Conservation (phyloP, 2,113 vertebrate species). For the Panthera uncia region DNA sequence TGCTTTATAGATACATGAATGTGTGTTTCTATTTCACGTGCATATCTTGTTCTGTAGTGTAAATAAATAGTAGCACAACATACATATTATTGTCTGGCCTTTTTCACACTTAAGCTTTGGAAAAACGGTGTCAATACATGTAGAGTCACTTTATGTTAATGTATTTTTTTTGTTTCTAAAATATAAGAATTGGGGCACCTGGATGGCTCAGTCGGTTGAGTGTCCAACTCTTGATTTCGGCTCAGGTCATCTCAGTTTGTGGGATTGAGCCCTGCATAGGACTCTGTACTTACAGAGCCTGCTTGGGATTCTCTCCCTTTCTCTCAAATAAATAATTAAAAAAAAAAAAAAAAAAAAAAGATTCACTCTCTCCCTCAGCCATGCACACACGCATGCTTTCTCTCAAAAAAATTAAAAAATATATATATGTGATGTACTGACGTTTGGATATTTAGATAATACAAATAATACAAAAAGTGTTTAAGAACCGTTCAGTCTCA, state of each 20-base stretch:
- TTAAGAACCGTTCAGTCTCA: background rate
- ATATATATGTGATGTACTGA: background rate
- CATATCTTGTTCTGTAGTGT: background rate
- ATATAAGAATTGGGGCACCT: background rate
- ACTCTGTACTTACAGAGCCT: no score
- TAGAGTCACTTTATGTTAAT: conserved; percentile 3
- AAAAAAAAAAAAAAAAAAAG: no score
- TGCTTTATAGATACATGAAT: background rate
- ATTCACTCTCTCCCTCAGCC: no score
- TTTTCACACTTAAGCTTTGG: background rate
- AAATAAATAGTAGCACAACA: background rate
- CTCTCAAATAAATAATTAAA: no score
- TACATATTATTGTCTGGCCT: background rate
- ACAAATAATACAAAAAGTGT: background rate
- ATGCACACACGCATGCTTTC: no score
- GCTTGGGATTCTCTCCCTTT: no score
- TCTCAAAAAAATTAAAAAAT: background rate
- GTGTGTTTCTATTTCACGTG: background rate
- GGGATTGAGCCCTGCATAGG: no score
- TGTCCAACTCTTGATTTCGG: no score
- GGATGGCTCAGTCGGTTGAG: no score
- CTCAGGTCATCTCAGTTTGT: no score
- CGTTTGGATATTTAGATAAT: background rate
- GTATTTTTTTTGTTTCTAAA: background rate
- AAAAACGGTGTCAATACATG: background rate